Conservation (phyloP, 1,140 invertebrate species). For the Aphelenchoides besseyi region DNA sequence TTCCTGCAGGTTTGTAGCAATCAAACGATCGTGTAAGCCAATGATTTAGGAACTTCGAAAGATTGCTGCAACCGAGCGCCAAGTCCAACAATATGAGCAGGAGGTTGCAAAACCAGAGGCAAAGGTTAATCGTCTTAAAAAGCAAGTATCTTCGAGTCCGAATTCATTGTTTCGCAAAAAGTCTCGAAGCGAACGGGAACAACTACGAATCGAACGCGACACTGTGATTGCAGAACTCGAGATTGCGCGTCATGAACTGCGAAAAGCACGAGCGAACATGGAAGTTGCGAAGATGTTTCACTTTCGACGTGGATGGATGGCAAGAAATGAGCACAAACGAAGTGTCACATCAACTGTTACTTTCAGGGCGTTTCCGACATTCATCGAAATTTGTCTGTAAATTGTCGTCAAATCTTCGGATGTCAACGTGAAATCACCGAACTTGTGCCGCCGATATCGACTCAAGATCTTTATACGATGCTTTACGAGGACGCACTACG, state of each 20-base stretch:
- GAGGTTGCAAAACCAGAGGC: conserved; percentile 21
- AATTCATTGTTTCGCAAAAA: conserved; percentile 10
- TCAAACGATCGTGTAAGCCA: background rate
- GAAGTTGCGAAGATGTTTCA: conserved; percentile 47
- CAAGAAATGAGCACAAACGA: conserved; percentile 7
- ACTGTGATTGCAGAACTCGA: conserved; percentile 15
- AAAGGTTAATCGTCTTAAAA: background rate
- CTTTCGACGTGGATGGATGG: conserved; percentile 47
- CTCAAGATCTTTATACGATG: conserved; percentile 42
- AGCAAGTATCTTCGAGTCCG: background rate
- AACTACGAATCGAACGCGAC: conserved; percentile 7
- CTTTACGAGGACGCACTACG: conserved; percentile 43
- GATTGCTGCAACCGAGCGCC: conserved; percentile 43
- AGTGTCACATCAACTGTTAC: background rate
- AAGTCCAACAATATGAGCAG: conserved; percentile 26
- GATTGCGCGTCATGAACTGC: conserved; percentile 26
- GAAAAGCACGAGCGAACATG: conserved; percentile 29
- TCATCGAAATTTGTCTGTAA: conserved; percentile 32
- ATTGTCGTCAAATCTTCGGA: conserved; percentile 36
- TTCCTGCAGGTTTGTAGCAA: conserved; percentile 38
- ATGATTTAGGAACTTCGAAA: conserved; percentile 43
- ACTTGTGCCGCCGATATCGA: conserved; percentile 44
- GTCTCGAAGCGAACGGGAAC: background rate
- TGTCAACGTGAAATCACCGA: conserved; percentile 51
- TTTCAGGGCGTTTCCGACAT: conserved; percentile 41